Evolutionary conservation across 2,797 vertebrate species (phyloP).

Genomic region (Gallinago stenura): DNA sequence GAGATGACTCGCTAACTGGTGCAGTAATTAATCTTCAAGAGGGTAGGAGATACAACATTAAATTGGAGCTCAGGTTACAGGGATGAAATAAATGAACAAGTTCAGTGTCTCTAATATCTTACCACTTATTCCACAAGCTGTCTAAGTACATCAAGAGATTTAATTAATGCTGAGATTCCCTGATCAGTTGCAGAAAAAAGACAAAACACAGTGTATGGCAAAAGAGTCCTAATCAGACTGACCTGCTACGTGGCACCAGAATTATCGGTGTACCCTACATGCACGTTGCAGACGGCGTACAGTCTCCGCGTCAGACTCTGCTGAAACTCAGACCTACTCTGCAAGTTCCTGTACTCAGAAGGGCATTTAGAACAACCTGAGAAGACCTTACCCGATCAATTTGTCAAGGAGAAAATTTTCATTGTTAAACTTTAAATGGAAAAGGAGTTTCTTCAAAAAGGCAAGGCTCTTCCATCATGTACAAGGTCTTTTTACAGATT

Average conservation of each 20-base stretch:
- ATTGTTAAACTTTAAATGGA: background rate
- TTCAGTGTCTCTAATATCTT: conserved; percentile 71
- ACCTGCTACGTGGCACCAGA: conserved; percentile 16
- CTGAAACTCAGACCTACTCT: background rate
- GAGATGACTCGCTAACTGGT: conserved; percentile 67
- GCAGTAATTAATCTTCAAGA: conserved; percentile 79
- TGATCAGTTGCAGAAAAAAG: conserved; percentile 58
- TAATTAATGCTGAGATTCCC: conserved; percentile 78
- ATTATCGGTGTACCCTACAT: background rate
- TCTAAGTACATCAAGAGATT: conserved; percentile 68
- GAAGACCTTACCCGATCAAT: background rate
- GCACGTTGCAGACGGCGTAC: background rate
- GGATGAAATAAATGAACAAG: conserved; percentile 77
- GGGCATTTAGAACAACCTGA: background rate
- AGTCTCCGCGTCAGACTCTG: background rate
- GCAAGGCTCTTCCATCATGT: background rate
- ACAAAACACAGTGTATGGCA: conserved; percentile 54
- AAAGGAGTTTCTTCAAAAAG: background rate
- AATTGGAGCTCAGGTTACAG: conserved; percentile 78
- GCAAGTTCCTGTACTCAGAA: background rate
- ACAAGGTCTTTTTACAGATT: background rate
- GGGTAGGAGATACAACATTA: conserved; percentile 74
- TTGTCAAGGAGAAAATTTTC: background rate
- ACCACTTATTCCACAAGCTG: conserved; percentile 70
- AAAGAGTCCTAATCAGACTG: conserved; percentile 59